Percentiles rank a stretch among this genome's conserved stretches.
Conservation (phyloP, 2,888 invertebrate genomes). For the Cataglyphis livida region DNA sequence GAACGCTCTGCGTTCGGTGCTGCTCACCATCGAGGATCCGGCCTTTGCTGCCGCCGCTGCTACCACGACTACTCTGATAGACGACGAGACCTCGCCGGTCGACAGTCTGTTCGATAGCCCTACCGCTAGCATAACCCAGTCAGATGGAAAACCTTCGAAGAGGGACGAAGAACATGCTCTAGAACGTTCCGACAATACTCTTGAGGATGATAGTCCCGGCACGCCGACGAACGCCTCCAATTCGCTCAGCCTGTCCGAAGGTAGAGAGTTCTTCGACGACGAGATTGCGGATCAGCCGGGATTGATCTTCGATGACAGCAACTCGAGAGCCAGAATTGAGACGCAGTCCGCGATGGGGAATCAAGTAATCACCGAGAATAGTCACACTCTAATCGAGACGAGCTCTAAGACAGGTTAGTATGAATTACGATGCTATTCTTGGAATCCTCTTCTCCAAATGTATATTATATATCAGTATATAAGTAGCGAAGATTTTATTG, state of each 20-base stretch:
- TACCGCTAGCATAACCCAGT: constrained; percentile 86
- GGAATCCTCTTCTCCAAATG: neutral
- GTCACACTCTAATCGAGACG: constrained; percentile 82
- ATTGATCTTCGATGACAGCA: constrained; percentile 91
- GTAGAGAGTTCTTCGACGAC: constrained; percentile 94
- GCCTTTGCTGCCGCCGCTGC: constrained; percentile 91
- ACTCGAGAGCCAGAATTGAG: constrained; percentile 80
- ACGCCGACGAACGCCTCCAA: constrained; percentile 93
- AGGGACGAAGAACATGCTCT: constrained; percentile 85
- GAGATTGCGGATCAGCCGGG: constrained; percentile 97
- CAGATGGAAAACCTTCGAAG: constrained; percentile 83
- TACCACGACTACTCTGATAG: constrained; percentile 90
- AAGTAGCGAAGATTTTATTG: neutral
- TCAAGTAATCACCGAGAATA: constrained; percentile 81
- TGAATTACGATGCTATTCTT: constrained; percentile 22
- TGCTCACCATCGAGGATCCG: constrained; percentile 90
- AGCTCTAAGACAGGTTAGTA: constrained; percentile 81
- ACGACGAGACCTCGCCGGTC: constrained; percentile 94
- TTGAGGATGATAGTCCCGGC: constrained; percentile 88
- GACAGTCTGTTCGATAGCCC: constrained; percentile 91
- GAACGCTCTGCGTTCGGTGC: constrained; percentile 85
- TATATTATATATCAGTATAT: neutral
- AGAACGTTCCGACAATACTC: constrained; percentile 84
- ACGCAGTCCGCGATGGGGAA: constrained; percentile 69
- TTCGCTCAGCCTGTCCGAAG: constrained; percentile 93